Percentiles rank a stretch among this genome's conserved stretches.
Conservation (phyloP, 53 echinoderm and acorn worm species). For the Crossaster papposus region DNA sequence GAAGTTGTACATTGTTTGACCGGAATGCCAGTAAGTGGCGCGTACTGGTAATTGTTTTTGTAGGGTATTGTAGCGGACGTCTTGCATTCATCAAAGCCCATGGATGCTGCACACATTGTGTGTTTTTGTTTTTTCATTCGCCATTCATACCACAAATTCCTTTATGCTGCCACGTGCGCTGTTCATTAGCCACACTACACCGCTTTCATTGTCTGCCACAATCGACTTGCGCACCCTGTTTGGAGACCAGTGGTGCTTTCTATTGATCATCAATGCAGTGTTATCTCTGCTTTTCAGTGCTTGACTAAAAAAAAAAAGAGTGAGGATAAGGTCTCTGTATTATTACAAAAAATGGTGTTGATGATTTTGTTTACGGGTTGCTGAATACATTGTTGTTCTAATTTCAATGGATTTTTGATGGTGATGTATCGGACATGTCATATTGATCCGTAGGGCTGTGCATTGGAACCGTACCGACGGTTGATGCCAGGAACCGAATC, state of each 20-base stretch:
- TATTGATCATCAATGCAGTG: conserved; percentile 29
- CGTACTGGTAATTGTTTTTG: not conserved
- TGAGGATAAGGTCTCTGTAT: not conserved
- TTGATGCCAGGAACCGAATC: no score
- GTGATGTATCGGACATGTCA: not conserved
- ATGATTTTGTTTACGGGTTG: not conserved
- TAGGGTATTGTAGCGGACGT: not conserved
- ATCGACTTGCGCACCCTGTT: not conserved
- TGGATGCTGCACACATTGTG: not conserved
- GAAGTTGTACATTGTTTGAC: no score
- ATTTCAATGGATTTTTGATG: conserved; percentile 5
- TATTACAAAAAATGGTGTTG: not conserved
- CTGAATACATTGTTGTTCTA: not conserved
- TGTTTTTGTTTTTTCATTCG: not conserved
- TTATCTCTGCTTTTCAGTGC: not conserved
- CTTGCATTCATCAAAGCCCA: not conserved
- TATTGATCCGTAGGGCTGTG: not conserved
- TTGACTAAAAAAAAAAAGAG: not conserved
- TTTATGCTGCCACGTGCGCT: not conserved
- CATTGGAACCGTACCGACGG: no score
- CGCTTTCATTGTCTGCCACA: not conserved
- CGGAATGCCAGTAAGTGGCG: not conserved
- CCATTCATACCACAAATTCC: conserved; percentile 1
- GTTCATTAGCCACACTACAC: conserved; percentile 1
- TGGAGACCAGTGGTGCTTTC: not conserved